phyloP scores from a whole-genome alignment of 2,888 invertebrate genomes.

The Plagodis pulveraria region DNA sequence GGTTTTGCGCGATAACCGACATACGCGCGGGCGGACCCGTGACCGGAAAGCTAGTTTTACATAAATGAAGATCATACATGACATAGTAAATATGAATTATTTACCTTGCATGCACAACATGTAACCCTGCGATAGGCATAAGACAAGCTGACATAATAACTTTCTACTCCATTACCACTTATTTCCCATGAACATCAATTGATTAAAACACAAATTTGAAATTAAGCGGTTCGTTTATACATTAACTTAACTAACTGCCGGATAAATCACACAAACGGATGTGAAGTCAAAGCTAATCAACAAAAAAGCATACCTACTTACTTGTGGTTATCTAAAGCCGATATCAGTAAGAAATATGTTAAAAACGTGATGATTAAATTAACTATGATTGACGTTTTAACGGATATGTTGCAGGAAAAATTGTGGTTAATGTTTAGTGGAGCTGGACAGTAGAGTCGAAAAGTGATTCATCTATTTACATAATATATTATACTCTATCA shows the following conservation, averaged over 20 bases:
- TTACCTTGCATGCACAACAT: too few relatives aligned
- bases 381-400: constrained; percentile 21
- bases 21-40: too few relatives aligned
- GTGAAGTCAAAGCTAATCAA: constrained; percentile 9
- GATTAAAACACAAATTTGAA: constrained; percentile 4
- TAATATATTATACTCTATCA: too few relatives aligned
- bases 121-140: too few relatives aligned
- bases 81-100: too few relatives aligned
- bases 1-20: too few relatives aligned
- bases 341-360: constrained; percentile 20
- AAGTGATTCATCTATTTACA: not conserved
- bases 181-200: constrained; percentile 3
- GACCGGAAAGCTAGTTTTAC: too few relatives aligned
- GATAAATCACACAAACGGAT: constrained; percentile 10
- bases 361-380: constrained; percentile 20
- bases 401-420: constrained; percentile 14
- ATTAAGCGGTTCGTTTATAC: not conserved
- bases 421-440: constrained; percentile 3
- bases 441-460: constrained; percentile 2
- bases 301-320: constrained; percentile 4
- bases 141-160: not conserved
- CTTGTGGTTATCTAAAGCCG: constrained; percentile 2
- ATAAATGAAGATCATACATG: too few relatives aligned
- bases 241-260: constrained; percentile 12
- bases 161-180: not conserved